These are phyloP conservation scores for Acrobasis consociella DNA, from an alignment of 2,888 invertebrate species.

Conservation along the genomic window DNA sequence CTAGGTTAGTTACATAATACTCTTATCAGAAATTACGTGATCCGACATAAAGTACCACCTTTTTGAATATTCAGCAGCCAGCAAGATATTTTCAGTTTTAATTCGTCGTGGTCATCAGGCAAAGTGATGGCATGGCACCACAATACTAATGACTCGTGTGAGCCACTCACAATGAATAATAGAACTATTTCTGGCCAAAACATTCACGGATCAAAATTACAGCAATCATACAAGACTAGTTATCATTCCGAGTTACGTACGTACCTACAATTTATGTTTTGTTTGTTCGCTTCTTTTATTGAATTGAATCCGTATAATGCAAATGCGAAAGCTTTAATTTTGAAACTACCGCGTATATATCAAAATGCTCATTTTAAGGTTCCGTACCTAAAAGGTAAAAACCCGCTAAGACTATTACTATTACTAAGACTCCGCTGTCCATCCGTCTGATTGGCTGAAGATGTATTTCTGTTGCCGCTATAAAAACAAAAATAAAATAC, in stretches of 20 bases:
- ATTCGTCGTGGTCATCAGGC: constrained; percentile 16
- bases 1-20: background rate
- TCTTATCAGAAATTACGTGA: constrained; percentile 7
- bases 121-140: constrained; percentile 5
- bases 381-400: too few relatives aligned
- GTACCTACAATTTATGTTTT: background rate
- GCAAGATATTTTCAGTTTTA: background rate
- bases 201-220: constrained; percentile 22
- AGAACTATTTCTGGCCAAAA: constrained; percentile 20
- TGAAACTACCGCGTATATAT: background rate
- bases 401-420: too few relatives aligned
- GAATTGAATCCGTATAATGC: too few relatives aligned
- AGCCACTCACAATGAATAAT: constrained; percentile 22
- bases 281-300: background rate
- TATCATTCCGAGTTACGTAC: background rate
- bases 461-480: too few relatives aligned
- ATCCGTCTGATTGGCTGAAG: too few relatives aligned
- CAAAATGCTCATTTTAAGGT: background rate
- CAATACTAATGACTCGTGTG: constrained; percentile 20
- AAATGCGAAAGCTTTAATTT: background rate
- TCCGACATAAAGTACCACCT: background rate
- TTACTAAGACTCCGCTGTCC: too few relatives aligned
- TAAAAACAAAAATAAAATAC: too few relatives aligned
- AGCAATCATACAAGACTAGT: constrained; percentile 16
- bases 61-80: constrained; percentile 13